These are phyloP conservation scores for Dryobota labecula DNA, from an alignment of 2,888 invertebrate genomes.

Conservation along the genomic window DNA sequence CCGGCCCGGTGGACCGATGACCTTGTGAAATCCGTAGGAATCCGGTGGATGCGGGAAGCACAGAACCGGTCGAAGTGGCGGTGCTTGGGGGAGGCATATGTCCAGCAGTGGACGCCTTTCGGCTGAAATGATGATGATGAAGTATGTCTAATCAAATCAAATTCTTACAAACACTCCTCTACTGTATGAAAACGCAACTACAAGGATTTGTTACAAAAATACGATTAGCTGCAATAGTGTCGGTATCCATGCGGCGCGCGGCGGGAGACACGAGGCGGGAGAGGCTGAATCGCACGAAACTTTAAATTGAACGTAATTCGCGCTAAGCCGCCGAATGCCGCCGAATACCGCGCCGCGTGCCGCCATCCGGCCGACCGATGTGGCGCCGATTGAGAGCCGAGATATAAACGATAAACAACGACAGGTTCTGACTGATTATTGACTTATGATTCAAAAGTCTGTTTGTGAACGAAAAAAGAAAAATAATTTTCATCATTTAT, in stretches of 20 bases:
- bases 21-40: too few species aligned
- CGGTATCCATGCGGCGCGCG: not conserved
- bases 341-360: constrained; percentile 26
- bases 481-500: too few species aligned
- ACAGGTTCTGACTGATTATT: not conserved
- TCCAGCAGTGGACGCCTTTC: too few species aligned
- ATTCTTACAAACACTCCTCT: not conserved
- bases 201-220: constrained; percentile 34
- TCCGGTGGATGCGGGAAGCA: too few species aligned
- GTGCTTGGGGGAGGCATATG: too few species aligned
- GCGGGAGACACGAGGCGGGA: constrained; percentile 11
- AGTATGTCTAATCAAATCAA: not conserved
- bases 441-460: not conserved
- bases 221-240: constrained; percentile 29
- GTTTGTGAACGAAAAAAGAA: not conserved
- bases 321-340: constrained; percentile 60
- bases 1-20: too few species aligned
- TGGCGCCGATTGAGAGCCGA: not conserved
- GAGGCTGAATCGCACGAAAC: constrained; percentile 50
- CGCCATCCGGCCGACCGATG: constrained; percentile 15
- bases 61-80: too few species aligned
- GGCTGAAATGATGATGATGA: too few species aligned
- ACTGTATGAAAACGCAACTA: constrained; percentile 1
- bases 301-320: constrained; percentile 72
- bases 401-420: not conserved